phyloP scores from a whole-genome alignment of 2,888 invertebrate genomes.

The Podotricha telesiphe region DNA sequence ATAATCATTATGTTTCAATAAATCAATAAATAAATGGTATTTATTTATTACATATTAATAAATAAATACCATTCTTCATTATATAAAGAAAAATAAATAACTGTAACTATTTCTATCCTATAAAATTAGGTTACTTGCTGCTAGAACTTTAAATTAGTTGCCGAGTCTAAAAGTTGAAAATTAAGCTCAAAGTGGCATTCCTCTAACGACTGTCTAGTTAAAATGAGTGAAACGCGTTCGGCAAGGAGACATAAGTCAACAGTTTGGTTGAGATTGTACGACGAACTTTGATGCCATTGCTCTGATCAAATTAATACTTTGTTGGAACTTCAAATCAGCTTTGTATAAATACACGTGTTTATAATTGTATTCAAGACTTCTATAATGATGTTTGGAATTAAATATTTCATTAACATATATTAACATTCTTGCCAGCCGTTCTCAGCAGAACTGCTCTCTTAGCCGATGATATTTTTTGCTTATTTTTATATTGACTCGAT shows the following conservation, averaged over 20 bases:
- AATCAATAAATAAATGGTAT: too few relatives aligned
- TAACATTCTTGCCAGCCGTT: too few relatives aligned
- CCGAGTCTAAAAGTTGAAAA: slow-evolving; percentile 18
- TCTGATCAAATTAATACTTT: slow-evolving; percentile 66
- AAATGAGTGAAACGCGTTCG: slow-evolving; percentile 44
- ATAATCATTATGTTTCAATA: too few relatives aligned
- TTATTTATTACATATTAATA: too few relatives aligned
- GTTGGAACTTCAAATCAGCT: background rate
- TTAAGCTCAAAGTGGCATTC: slow-evolving; percentile 42
- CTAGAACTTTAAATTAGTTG: slow-evolving; percentile 24
- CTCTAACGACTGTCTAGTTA: slow-evolving; percentile 52
- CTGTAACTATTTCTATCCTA: background rate
- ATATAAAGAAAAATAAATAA: background rate
- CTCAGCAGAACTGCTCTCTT: too few relatives aligned
- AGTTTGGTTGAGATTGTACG: slow-evolving; percentile 52
- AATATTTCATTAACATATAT: background rate
- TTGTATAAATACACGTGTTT: slow-evolving; percentile 6
- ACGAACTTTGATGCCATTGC: slow-evolving; percentile 61
- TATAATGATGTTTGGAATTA: background rate
- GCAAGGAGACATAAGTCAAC: slow-evolving; percentile 52
- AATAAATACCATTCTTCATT: too few relatives aligned
- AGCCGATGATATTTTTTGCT: too few relatives aligned
- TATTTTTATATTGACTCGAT: too few relatives aligned
- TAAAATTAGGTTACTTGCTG: background rate
- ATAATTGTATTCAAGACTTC: background rate